A percentile compares a stretch with the other conserved stretches of the same genome.
These are phyloP conservation scores for Vombatus ursinus DNA, from an alignment of 2,113 vertebrate genomes.

Conservation along the genomic window DNA sequence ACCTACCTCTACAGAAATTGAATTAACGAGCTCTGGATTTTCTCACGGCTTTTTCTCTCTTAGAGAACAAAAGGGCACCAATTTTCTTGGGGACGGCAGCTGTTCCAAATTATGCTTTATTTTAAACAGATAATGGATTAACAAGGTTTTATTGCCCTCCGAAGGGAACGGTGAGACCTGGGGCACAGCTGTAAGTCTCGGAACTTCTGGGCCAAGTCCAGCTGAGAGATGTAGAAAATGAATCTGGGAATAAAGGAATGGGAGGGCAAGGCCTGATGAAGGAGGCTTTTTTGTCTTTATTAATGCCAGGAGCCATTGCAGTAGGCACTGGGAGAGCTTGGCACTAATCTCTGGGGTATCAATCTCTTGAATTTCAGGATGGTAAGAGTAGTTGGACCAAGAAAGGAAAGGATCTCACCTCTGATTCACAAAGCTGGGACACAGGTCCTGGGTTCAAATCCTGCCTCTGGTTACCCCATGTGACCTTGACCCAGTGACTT, in stretches of 20 bases:
- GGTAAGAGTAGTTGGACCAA: background rate
- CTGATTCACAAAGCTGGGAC: background rate
- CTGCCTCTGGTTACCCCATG: background rate
- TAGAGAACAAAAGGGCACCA: background rate
- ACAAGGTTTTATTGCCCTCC: conserved; percentile 22
- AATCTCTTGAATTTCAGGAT: background rate
- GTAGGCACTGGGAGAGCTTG: background rate
- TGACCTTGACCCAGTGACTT: background rate
- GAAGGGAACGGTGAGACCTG: background rate
- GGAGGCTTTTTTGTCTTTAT: background rate
- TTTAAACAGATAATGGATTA: conserved; percentile 3
- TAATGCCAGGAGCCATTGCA: background rate
- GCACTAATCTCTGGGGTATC: background rate
- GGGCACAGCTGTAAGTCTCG: conserved; percentile 20
- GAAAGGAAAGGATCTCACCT: background rate
- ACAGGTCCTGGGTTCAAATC: background rate
- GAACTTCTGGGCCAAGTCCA: background rate
- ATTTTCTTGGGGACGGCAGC: conserved; percentile 18
- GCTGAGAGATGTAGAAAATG: background rate
- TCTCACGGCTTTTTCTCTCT: background rate
- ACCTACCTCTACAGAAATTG: background rate
- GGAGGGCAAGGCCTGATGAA: background rate
- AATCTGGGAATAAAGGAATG: background rate
- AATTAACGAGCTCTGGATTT: background rate
- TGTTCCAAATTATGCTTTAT: conserved; percentile 33